Percentiles rank a stretch among this genome's conserved stretches.
These are phyloP conservation scores for Philonicus albiceps DNA, from an alignment of 2,888 invertebrate genomes.

Conservation along the genomic window DNA sequence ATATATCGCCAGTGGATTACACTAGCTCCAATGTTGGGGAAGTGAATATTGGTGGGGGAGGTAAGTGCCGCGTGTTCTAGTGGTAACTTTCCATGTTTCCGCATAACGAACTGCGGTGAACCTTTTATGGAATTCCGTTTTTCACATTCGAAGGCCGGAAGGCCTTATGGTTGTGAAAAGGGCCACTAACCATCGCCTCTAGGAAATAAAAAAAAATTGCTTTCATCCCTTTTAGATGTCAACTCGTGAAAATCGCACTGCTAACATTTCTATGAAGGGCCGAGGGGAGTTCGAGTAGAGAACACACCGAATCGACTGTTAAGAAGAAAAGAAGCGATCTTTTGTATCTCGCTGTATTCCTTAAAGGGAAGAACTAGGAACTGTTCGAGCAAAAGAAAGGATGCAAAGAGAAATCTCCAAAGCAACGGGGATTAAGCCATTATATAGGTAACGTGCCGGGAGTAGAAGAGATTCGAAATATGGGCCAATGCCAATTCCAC, in stretches of 20 bases:
- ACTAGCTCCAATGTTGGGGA: neutral
- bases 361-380: neutral
- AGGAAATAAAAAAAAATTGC: neutral
- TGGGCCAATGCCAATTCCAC: neutral
- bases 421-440: neutral
- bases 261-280: neutral
- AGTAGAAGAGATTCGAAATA: neutral
- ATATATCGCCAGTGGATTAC: neutral
- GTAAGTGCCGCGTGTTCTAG: neutral
- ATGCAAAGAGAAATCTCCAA: neutral
- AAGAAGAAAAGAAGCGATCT: neutral
- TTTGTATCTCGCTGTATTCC: neutral
- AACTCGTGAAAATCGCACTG: neutral
- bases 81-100: neutral
- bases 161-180: too few species aligned
- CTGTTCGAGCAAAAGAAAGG: neutral
- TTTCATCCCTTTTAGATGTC: neutral
- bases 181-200: neutral
- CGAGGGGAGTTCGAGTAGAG: neutral
- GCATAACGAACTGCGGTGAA: neutral
- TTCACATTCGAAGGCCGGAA: neutral
- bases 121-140: neutral
- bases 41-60: neutral
- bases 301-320: neutral
- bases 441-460: neutral